A percentile compares a stretch with the other conserved stretches of the same genome.
Evolutionary conservation across 2,113 vertebrate genomes (phyloP).

Genomic region (Larimichthys polyactis): DNA sequence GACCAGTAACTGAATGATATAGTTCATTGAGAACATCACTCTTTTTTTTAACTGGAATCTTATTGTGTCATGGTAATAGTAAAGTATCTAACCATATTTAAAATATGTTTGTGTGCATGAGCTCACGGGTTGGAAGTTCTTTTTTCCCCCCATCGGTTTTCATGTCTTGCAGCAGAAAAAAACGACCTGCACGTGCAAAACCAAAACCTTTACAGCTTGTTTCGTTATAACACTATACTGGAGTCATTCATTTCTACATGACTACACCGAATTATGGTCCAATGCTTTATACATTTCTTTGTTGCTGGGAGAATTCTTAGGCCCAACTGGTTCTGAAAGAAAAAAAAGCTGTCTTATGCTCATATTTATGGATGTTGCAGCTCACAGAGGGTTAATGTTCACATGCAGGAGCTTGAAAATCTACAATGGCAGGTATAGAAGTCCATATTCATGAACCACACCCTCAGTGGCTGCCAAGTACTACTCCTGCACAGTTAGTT

Average conservation of each 20-base stretch:
- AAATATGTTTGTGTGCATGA: neutral
- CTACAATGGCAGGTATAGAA: neutral
- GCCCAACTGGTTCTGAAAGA: neutral
- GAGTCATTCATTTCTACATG: neutral
- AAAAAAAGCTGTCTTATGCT: neutral
- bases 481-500: neutral
- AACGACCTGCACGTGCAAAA: neutral
- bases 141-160: neutral
- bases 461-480: neutral
- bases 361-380: neutral
- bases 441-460: slow-evolving; percentile 22
- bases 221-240: neutral
- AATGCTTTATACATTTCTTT: neutral
- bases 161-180: neutral
- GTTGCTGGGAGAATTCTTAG: neutral
- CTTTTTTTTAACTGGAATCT: neutral
- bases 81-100: neutral
- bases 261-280: neutral
- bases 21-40: neutral
- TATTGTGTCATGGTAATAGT: neutral
- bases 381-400: slow-evolving; percentile 8
- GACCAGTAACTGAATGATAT: neutral
- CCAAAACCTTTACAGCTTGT: neutral
- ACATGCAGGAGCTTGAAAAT: slow-evolving; percentile 30
- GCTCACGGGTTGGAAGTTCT: neutral